Evolutionary conservation across 2,888 invertebrate species (phyloP), one percentile per base, ranked within the genome.

Genomic region (Drosophila kokeensis): DNA sequence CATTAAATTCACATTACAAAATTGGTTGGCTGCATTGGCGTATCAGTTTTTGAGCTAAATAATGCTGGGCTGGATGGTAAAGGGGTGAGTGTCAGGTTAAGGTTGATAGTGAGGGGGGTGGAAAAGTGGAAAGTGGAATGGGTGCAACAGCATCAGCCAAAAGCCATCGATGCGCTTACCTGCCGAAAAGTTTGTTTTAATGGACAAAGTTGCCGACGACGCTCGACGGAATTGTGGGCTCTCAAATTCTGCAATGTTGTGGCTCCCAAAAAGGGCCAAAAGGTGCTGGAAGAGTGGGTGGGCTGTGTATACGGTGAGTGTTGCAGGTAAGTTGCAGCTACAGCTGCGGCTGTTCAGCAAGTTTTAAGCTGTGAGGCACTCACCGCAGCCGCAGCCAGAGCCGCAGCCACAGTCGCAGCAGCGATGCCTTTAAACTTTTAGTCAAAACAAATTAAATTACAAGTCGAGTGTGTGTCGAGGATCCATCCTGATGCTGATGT

Each of bases 1-100:
- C 84, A 85, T 85, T 85, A 85, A 85, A 85, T 85, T 85, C 87
- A 84, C 84, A 85, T 85, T 87, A 85, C 82, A 85, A 84, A 85
- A 85, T 87, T 85, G 84, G 87, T 87, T 87, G 81, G 79, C 73
- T 87, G 84, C 85, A 85, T 81, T 76, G 73, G 85, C 81, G 84
- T 82, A 85, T 85, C 87, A 87, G 87, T 84, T 87, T 81, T 82
- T 73, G 70, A 76, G 79, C 79, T 79, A 79, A 79, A 79, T 79
- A 79, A 79, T 79, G 76, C 42, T 32, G 29, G 50, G 21, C 30
- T 10, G 21, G 10, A 45, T 30, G 15, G 7, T 11, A 34, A 15
- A 11, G 5, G 5, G 21, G 34, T 34, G 32, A 45, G 42, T 13
- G 34, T 18, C 24, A 24, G 60, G n/a, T 5, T 29, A 40, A 15